These are phyloP conservation scores for Octopus sinensis DNA, from an alignment of 1,140 invertebrate species.

Conservation along the genomic window DNA sequence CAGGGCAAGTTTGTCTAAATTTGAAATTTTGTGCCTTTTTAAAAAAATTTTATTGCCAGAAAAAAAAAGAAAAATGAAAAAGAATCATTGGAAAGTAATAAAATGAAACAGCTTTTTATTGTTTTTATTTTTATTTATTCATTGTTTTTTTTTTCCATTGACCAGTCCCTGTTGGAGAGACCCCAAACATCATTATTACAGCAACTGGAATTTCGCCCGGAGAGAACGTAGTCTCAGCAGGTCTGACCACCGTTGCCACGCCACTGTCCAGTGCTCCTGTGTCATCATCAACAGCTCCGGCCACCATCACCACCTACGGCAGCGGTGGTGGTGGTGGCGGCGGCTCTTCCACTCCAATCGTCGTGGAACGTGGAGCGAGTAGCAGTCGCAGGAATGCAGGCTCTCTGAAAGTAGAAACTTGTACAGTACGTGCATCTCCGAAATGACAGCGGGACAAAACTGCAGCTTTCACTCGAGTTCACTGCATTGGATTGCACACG, in stretches of 20 bases:
- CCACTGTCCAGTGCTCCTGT: constrained; percentile 1
- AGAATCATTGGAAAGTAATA: not conserved
- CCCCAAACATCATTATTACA: constrained; percentile 11
- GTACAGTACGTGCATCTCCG: not conserved
- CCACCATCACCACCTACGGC: not conserved
- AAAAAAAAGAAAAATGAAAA: not conserved
- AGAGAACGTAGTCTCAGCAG: not conserved
- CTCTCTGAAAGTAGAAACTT: not conserved
- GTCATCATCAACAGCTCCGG: not conserved
- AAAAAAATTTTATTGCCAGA: not conserved
- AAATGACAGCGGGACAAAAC: not conserved
- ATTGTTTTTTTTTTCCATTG: not conserved
- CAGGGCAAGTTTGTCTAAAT: not conserved
- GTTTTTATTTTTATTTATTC: not conserved
- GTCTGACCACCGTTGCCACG: not conserved
- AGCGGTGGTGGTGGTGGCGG: not conserved
- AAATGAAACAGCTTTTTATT: not conserved
- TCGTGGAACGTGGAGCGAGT: too few species aligned
- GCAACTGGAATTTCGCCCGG: constrained; percentile 1
- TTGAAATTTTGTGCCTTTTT: not conserved
- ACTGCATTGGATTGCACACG: too few species aligned
- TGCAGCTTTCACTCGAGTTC: too few species aligned
- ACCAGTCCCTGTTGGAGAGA: not conserved
- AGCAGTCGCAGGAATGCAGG: not conserved
- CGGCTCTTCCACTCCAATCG: not conserved